Percentiles rank a stretch among this genome's conserved stretches.
phyloP scores from a whole-genome alignment of 64 coral and sea anemone genomes.

The Pocillopora damicornis region DNA sequence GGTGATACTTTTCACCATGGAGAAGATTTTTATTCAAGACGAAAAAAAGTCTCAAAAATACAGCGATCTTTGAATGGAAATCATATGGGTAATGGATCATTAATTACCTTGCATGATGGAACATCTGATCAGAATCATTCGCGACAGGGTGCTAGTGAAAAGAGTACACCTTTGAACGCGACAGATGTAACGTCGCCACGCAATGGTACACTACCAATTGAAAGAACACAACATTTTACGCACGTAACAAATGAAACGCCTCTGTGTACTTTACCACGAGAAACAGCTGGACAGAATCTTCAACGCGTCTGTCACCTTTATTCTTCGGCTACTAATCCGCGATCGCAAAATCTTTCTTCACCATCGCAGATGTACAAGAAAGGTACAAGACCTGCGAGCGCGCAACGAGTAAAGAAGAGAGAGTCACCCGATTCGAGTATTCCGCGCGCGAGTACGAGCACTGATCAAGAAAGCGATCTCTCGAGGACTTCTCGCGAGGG shows the following conservation, averaged over 20 bases:
- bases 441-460: slow-evolving; percentile 18
- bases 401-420: background rate
- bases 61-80: background rate
- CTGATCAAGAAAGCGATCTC: background rate
- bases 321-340: slow-evolving; percentile 11
- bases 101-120: background rate
- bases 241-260: background rate
- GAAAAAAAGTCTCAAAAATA: background rate
- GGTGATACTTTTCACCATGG: background rate
- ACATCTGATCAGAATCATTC: background rate
- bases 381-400: background rate
- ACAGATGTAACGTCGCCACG: background rate
- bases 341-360: slow-evolving; percentile 17
- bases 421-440: background rate
- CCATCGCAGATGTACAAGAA: slow-evolving; percentile 21
- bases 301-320: slow-evolving; percentile 23
- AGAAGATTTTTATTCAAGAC: background rate
- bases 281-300: background rate
- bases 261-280: background rate
- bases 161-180: background rate
- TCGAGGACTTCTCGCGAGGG: slow-evolving; percentile 7
- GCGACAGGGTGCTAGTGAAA: background rate
- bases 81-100: background rate
- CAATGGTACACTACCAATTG: background rate
- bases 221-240: background rate